These are phyloP conservation scores for Phorcus lineatus DNA, from an alignment of 2,888 invertebrate genomes.

Conservation along the genomic window DNA sequence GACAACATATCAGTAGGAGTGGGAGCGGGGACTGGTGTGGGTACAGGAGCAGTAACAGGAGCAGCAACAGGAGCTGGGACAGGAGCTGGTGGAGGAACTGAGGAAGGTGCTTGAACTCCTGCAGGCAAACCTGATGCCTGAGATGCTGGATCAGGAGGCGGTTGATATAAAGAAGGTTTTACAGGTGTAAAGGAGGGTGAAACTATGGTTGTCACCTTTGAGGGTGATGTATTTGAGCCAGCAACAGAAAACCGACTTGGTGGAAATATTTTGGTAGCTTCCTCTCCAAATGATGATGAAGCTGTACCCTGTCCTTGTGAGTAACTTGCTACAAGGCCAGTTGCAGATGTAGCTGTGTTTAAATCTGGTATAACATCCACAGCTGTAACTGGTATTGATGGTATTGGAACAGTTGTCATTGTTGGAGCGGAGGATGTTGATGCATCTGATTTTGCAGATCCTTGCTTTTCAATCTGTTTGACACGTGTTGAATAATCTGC, in stretches of 20 bases:
- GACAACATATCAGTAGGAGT: no score
- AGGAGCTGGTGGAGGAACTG: background rate
- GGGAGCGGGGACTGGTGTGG: background rate
- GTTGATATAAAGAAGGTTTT: background rate
- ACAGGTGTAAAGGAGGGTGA: background rate
- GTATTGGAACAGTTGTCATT: slow-evolving; percentile 1
- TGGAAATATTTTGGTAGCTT: background rate
- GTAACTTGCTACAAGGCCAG: background rate
- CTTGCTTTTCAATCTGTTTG: background rate
- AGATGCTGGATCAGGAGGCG: background rate
- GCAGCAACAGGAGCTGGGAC: background rate
- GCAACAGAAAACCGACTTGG: slow-evolving; percentile 5
- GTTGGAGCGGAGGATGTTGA: background rate
- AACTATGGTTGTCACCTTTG: background rate
- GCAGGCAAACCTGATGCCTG: background rate
- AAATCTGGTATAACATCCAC: background rate
- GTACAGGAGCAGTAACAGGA: slow-evolving; percentile 8
- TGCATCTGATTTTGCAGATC: background rate
- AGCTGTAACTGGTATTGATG: slow-evolving; percentile 1
- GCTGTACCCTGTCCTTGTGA: background rate
- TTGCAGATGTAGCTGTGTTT: background rate
- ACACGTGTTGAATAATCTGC: background rate
- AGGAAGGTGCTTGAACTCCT: background rate
- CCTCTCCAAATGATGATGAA: background rate
- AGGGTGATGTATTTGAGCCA: background rate